These are phyloP conservation scores for Eulemur macaco DNA, from an alignment of 2,113 vertebrate genomes.

Conservation along the genomic window DNA sequence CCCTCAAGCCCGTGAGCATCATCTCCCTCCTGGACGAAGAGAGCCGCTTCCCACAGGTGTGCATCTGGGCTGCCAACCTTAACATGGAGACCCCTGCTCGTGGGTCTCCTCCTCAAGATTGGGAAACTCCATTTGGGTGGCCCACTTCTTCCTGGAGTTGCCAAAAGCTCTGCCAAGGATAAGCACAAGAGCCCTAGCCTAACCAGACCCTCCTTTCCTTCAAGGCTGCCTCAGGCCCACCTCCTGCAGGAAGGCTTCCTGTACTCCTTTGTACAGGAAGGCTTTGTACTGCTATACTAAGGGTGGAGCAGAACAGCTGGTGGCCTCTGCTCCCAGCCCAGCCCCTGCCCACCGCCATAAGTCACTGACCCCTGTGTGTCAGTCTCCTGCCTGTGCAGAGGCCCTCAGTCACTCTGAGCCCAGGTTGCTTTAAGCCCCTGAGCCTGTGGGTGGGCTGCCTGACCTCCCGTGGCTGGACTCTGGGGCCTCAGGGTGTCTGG, in stretches of 20 bases:
- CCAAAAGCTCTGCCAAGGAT: background rate
- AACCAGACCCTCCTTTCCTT: background rate
- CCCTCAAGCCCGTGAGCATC: slow-evolving; percentile 91
- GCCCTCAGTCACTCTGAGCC: background rate
- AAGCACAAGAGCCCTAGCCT: background rate
- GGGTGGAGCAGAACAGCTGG: background rate
- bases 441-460: background rate
- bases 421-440: background rate
- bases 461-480: background rate
- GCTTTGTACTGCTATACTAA: background rate
- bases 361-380: background rate
- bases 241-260: background rate
- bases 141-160: too few relatives aligned
- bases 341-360: background rate
- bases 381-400: background rate
- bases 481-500: background rate
- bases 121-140: background rate
- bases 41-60: slow-evolving; percentile 95
- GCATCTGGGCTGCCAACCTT: rapidly evolving
- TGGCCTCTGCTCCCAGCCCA: rapidly evolving
- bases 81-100: rapidly evolving
- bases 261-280: too few relatives aligned
- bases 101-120: background rate
- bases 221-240: background rate
- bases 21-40: slow-evolving; percentile 97